Percentiles rank a stretch among this genome's conserved stretches.
phyloP scores from a whole-genome alignment of 53 echinoderm and acorn worm species.

The Henricia sp. region DNA sequence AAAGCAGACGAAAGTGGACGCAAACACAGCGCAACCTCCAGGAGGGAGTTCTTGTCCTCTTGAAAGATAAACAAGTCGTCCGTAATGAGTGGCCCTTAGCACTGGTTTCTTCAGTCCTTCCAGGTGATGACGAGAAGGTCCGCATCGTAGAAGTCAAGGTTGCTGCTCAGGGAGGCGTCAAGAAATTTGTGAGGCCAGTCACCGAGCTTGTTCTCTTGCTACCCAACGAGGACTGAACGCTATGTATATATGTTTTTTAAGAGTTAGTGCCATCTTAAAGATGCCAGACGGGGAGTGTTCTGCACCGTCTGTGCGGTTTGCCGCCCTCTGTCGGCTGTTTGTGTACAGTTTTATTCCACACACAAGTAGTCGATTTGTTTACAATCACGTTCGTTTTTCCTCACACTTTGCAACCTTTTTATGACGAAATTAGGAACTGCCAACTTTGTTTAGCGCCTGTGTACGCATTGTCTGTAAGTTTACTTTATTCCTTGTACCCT shows the following conservation, averaged over 20 bases:
- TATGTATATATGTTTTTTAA: too few relatives aligned
- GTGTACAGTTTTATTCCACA: too few relatives aligned
- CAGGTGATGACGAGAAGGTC: constrained; percentile 15
- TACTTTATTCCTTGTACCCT: too few relatives aligned
- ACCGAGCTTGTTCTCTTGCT: constrained; percentile 21
- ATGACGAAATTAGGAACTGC: too few relatives aligned
- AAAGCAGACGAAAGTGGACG: constrained; percentile 26
- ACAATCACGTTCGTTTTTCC: too few relatives aligned
- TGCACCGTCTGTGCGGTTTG: background rate
- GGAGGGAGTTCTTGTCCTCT: constrained; percentile 27
- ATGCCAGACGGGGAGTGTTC: constrained; percentile 16
- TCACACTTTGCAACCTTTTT: too few relatives aligned
- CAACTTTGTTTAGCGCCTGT: too few relatives aligned
- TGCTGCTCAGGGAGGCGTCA: background rate
- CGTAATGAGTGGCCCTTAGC: constrained; percentile 49
- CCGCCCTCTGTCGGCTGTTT: constrained; percentile 22
- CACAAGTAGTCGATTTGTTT: too few relatives aligned
- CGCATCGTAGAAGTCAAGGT: constrained; percentile 31
- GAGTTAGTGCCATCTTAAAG: constrained; percentile 3
- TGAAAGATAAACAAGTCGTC: constrained; percentile 47
- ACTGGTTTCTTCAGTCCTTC: background rate
- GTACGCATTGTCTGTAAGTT: too few relatives aligned
- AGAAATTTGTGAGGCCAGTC: constrained; percentile 28
- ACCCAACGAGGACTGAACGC: constrained; percentile 21
- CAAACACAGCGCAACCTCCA: constrained; percentile 13